Conservation (phyloP, 2,797 vertebrate genomes). For the Eremophila alpestris region DNA sequence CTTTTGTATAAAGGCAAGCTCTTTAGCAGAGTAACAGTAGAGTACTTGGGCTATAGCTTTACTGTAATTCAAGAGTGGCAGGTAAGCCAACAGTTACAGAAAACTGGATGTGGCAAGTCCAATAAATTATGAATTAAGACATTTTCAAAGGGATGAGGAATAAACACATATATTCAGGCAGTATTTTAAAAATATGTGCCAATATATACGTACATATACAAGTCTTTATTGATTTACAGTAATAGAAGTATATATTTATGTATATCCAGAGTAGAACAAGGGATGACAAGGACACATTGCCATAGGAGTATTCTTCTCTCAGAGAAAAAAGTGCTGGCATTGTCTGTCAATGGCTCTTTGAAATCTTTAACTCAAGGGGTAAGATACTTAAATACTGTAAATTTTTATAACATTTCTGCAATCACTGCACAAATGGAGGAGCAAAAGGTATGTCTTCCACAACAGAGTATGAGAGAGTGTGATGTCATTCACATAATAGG, state of each 20-base stretch:
- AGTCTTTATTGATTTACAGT: background rate
- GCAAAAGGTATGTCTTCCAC: background rate
- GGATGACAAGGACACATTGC: background rate
- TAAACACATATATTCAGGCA: background rate
- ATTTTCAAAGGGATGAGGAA: background rate
- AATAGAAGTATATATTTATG: background rate
- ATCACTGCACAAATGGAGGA: background rate
- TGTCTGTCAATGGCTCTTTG: background rate
- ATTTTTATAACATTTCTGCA: background rate
- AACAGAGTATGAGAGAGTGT: background rate
- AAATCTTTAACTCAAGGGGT: background rate
- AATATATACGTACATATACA: background rate
- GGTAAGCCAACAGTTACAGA: conserved; percentile 16
- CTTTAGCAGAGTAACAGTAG: background rate
- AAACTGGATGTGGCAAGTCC: background rate
- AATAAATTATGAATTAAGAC: background rate
- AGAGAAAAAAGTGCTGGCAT: background rate
- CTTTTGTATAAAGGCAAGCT: background rate
- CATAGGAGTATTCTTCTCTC: background rate
- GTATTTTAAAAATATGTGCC: background rate
- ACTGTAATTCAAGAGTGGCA: background rate
- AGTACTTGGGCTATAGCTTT: background rate
- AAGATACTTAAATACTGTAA: background rate
- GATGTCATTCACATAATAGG: background rate
- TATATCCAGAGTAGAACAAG: background rate